These are phyloP conservation scores for Merodon equestris DNA, from an alignment of 2,888 invertebrate species.

Conservation along the genomic window DNA sequence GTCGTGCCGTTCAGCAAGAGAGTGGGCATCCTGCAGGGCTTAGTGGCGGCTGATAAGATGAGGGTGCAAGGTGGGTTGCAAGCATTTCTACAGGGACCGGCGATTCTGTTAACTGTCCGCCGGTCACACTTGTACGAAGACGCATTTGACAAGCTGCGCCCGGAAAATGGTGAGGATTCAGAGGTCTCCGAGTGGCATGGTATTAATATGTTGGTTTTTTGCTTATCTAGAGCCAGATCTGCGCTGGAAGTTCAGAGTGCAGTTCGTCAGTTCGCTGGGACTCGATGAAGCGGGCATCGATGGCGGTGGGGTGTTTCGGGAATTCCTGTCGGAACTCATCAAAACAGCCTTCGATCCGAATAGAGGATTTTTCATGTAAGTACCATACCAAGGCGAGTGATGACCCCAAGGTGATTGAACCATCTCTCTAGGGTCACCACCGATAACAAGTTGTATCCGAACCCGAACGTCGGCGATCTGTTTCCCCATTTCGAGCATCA, in stretches of 20 bases:
- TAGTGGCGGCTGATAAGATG: constrained; percentile 80
- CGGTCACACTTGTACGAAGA: constrained; percentile 98
- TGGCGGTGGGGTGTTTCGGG: constrained; percentile 97
- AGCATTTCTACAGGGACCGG: constrained; percentile 87
- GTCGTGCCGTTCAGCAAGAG: constrained; percentile 94
- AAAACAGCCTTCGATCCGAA: constrained; percentile 98
- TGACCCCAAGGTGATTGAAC: not conserved
- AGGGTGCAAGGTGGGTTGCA: constrained; percentile 86
- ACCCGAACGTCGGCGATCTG: constrained; percentile 93
- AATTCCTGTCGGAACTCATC: constrained; percentile 95
- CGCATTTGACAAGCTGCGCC: constrained; percentile 95
- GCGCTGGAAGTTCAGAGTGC: constrained; percentile 91
- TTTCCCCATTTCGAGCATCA: constrained; percentile 92
- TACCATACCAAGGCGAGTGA: not conserved
- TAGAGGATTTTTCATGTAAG: constrained; percentile 90
- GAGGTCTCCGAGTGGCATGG: too few species aligned
- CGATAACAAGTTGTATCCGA: constrained; percentile 96
- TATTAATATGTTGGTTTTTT: not conserved
- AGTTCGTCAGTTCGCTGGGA: constrained; percentile 93
- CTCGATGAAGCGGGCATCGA: constrained; percentile 98
- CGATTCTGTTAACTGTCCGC: constrained; percentile 87
- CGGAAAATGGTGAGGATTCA: constrained; percentile 87
- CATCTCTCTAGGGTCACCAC: constrained; percentile 85
- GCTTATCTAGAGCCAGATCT: constrained; percentile 87
- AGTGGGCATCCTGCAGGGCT: constrained; percentile 89